Base-by-base conservation (phyloP, 2,797 vertebrate species). In the Cirrhinus molitorella region DNA sequence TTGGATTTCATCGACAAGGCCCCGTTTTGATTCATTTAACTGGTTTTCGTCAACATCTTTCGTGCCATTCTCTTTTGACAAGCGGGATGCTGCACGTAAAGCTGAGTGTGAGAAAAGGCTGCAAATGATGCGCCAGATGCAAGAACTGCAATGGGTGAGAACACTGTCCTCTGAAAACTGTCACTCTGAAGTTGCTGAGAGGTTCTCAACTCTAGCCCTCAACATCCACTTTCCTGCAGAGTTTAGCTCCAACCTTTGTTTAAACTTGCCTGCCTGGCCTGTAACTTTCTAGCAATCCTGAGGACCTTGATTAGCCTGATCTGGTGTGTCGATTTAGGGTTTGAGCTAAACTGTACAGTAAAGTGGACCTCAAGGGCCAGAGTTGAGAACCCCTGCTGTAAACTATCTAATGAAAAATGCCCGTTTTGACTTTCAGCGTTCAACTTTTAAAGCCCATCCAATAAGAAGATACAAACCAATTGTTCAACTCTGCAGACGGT, bases 381-480 rank as follows among this genome's bases (percentile, higher is more conserved):
- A 9, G 8, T 43, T 43, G 40, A 9, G 7, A 8, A 43, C 40
- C 40, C 9, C 40, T 43, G 40, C 40, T 43, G 40, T 43, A 43
- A 43, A 9, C 9, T 1, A 43, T 43, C 40, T 9, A 43, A 43
- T 55, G 9, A n/a, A 55, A 31, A 63, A 28, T 17, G 6, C 59
- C 14, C 9, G 3, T 63, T 57, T 19, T 77, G 5, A 45, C 17
- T 76, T 51, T 5, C 43, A 83, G 81, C 0, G 5, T 2, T 43
- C 7, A 37, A n/a, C 12, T n/a, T 75, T 83, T 75, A 75, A 45
- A 67, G 72, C 72, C 0, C 31, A 55, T 83, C 81, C 81, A n/a
- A 25, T 75, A 37, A 75, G 81, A 66, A 75, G 34, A 75, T 82
- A 82, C 59, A 82, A 74, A 31, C 81, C 81, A 28, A 16, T 75